phyloP scores from a whole-genome alignment of 2,888 invertebrate species.

The Nematopogon swammerdamellus region DNA sequence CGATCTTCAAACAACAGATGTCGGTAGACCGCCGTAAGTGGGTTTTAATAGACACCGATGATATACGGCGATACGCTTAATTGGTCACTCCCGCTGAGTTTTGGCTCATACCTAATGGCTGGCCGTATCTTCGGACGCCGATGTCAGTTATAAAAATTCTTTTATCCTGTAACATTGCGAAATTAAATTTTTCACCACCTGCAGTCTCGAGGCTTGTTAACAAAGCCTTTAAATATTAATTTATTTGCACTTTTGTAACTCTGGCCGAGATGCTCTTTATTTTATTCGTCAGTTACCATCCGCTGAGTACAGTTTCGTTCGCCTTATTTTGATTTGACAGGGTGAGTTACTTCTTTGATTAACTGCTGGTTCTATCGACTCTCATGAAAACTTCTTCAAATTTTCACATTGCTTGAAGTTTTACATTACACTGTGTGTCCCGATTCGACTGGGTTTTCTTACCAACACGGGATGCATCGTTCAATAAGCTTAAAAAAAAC shows the following conservation, averaged over 20 bases:
- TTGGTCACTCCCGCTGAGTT: constrained; percentile 33
- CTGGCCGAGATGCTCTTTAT: too few species aligned
- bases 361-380: too few species aligned
- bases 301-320: too few species aligned
- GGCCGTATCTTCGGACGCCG: background rate
- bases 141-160: background rate
- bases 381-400: too few species aligned
- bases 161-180: background rate
- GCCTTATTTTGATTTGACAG: too few species aligned
- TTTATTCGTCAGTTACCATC: too few species aligned
- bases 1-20: constrained; percentile 23
- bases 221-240: background rate
- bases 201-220: background rate
- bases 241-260: background rate
- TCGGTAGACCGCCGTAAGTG: constrained; percentile 28
- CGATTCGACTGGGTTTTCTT: too few species aligned
- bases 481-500: too few species aligned
- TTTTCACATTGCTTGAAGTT: too few species aligned
- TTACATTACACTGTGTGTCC: too few species aligned
- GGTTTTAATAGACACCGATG: constrained; percentile 31
- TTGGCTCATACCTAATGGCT: background rate
- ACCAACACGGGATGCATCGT: too few species aligned
- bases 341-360: too few species aligned
- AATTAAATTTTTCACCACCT: background rate
- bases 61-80: constrained; percentile 37